A percentile compares a stretch with the other conserved stretches of the same genome.
Conservation (phyloP, 2,888 invertebrate species). For the Habroteleia sp. region DNA sequence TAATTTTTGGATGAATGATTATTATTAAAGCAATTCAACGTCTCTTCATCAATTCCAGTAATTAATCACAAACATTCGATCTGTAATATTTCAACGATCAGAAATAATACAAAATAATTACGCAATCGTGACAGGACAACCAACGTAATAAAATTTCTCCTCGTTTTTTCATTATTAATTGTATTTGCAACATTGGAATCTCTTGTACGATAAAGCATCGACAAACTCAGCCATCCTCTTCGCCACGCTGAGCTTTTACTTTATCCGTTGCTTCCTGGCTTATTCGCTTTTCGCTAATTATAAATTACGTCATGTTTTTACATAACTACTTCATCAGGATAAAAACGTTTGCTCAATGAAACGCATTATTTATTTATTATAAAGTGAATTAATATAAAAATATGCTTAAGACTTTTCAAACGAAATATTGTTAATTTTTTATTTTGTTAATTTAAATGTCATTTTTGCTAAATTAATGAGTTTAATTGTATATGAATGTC, state of each 20-base stretch:
- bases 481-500: no score
- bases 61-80: constrained; percentile 1
- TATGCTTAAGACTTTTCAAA: no score
- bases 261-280: constrained; percentile 45
- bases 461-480: no score
- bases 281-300: constrained; percentile 57
- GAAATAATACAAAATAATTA: constrained; percentile 6
- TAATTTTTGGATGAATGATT: no score
- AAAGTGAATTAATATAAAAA: no score
- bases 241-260: constrained; percentile 61
- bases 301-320: constrained; percentile 58
- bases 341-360: constrained; percentile 40
- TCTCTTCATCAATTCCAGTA: neutral
- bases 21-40: neutral
- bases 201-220: constrained; percentile 43
- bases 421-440: no score
- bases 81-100: neutral
- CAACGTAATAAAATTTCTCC: constrained; percentile 10
- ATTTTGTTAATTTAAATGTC: neutral
- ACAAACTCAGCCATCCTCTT: constrained; percentile 51
- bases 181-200: constrained; percentile 60
- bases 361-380: constrained; percentile 36
- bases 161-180: constrained; percentile 51
- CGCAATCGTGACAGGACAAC: neutral
- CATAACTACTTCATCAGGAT: constrained; percentile 39